phyloP scores from a whole-genome alignment of 2,113 vertebrate species.

The Lophochroa leadbeateri region DNA sequence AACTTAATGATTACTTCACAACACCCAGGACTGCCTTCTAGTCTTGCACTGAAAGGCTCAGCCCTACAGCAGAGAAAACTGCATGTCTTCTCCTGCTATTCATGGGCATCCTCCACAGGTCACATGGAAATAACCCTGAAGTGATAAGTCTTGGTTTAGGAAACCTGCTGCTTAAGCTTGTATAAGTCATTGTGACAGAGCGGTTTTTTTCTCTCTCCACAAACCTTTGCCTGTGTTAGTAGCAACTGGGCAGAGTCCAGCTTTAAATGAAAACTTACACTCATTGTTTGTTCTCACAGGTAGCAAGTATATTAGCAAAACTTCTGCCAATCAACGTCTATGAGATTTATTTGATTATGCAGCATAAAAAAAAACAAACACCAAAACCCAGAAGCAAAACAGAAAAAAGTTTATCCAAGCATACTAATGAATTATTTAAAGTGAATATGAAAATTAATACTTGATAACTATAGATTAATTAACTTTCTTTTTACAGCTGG shows the following conservation, averaged over 20 bases:
- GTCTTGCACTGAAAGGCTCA: conserved; percentile 64
- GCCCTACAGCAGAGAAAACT: conserved; percentile 80
- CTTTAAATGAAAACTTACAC: conserved; percentile 63
- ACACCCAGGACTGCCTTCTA: conserved; percentile 74
- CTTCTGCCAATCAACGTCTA: conserved; percentile 9
- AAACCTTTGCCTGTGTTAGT: conserved; percentile 51
- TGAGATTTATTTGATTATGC: background rate
- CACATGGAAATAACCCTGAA: conserved; percentile 83
- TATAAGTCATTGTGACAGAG: conserved; percentile 77
- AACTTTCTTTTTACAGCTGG: background rate
- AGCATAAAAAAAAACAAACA: background rate
- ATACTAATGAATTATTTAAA: conserved; percentile 8
- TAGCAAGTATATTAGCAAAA: background rate
- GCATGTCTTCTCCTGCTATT: conserved; percentile 78
- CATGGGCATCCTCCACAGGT: conserved; percentile 79
- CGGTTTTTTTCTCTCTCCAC: background rate
- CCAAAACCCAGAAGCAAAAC: background rate
- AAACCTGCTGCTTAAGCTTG: conserved; percentile 78
- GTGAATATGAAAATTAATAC: conserved; percentile 23
- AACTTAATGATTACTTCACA: conserved; percentile 85
- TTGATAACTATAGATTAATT: background rate
- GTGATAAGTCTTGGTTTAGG: conserved; percentile 81
- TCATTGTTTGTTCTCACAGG: conserved; percentile 36
- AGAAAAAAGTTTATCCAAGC: background rate
- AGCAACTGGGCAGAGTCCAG: conserved; percentile 52